Conservation (phyloP, 2,797 vertebrate genomes). For the Furcifer pardalis region DNA sequence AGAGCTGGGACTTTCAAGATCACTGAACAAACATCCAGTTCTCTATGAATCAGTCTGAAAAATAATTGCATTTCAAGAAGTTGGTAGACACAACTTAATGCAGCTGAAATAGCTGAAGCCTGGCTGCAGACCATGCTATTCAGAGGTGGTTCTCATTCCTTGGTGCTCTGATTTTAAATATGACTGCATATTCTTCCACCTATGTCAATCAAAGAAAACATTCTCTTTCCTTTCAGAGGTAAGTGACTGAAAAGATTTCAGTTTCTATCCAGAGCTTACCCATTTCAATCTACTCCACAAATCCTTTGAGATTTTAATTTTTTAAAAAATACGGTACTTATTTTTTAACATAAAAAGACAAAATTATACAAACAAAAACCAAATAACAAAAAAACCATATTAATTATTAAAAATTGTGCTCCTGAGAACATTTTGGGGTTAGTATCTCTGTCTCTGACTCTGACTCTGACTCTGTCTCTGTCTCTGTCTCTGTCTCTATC, state of each 20-base stretch:
- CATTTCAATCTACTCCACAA: not conserved
- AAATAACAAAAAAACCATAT: too few species aligned
- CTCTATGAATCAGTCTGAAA: constrained; percentile 40
- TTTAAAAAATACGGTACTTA: too few species aligned
- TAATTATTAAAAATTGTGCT: too few species aligned
- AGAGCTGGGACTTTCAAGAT: constrained; percentile 53
- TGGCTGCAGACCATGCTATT: not conserved
- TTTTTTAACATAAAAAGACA: too few species aligned
- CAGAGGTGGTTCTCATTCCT: not conserved
- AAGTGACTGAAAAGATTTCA: not conserved
- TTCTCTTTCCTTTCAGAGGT: not conserved
- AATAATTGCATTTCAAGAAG: constrained; percentile 49
- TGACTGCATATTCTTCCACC: not conserved
- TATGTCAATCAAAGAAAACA: not conserved
- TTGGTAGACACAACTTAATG: constrained; percentile 39
- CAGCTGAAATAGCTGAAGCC: constrained; percentile 48
- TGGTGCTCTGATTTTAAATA: constrained; percentile 3
- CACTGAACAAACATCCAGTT: constrained; percentile 54
- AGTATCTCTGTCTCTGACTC: too few species aligned
- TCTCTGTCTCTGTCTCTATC: too few species aligned
- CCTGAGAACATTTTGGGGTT: too few species aligned
- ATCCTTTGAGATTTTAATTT: too few species aligned
- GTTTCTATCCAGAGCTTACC: not conserved
- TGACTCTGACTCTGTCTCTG: too few species aligned
- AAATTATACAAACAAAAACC: too few species aligned